Base-by-base conservation (phyloP, 2,888 invertebrate genomes). In the Microchrysa polita region DNA sequence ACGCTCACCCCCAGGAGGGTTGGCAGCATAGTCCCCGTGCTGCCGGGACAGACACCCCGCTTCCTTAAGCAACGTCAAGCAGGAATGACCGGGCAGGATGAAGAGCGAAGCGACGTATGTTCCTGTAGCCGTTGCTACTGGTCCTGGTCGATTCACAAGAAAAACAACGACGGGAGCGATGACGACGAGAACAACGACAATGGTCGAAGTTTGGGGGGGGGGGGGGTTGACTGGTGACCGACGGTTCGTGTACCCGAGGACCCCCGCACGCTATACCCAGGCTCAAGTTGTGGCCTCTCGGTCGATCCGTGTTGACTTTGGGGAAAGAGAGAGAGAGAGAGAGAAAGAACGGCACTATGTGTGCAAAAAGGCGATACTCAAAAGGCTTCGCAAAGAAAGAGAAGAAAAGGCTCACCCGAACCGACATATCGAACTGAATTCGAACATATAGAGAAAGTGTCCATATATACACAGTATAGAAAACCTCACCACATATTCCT, bases 31-130 rank as follows among this genome's bases (percentile, higher is more conserved):
- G 10, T 42, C 40, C 34, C 12, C 22, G 10, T 22, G 18, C 44
- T 44, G 40, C 42, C 40, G 65, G 48, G 22, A 65, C 65, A 65
- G 44, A 65, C 65, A 65, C 65, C 65, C 48, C 65, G 44, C 65
- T 48, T 44, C 65, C 44, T 65, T 65, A 34, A 44, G 20, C 48
- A 44, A 12, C n/a, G n/a, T n/a, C n/a, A n/a, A 22, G n/a, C 14
- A 22, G 42, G 48, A 65, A 48, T 48, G 16, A 4, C 48, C 14
- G 16, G 48, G 42, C 61, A 18, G 7, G 1, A 9, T 18, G 48
- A 18, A 22, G 48, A 52, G n/a, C n/a, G 52, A 16, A 18, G 57
- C 40, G 57, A 18, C 16, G 57, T 55, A 20, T 18, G 12, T 52
- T n/a, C 5, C 53, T 27, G 34, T n/a, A n/a, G n/a, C n/a, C 52